phyloP scores from a whole-genome alignment of 2,888 invertebrate genomes.

The Cataglyphis altisquamis region DNA sequence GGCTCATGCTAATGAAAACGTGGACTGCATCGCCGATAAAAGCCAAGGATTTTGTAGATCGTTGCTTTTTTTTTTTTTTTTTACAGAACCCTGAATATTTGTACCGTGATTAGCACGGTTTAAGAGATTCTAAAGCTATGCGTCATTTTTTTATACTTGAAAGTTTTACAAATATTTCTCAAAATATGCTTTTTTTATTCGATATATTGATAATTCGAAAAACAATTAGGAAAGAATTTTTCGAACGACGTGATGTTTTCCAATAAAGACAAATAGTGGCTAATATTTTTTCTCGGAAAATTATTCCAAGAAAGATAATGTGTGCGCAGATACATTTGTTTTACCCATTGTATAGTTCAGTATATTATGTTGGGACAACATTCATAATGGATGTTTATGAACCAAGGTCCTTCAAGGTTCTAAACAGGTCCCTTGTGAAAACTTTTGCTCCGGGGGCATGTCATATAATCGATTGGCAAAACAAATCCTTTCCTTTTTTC shows the following conservation, averaged over 20 bases:
- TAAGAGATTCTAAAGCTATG: not conserved
- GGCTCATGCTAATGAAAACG: constrained; percentile 52
- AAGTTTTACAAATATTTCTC: not conserved
- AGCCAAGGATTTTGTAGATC: constrained; percentile 18
- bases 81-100: constrained; percentile 8
- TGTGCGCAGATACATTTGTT: not conserved
- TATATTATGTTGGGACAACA: not conserved
- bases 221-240: not conserved
- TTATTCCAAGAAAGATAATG: not conserved
- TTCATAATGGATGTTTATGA: not conserved
- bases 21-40: not conserved
- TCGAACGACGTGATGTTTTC: not conserved
- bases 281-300: not conserved
- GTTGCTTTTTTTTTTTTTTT: not conserved
- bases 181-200: not conserved
- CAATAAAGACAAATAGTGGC: not conserved
- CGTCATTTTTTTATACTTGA: not conserved
- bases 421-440: not conserved
- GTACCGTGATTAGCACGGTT: not conserved
- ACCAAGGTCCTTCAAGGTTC: not conserved
- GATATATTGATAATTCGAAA: too few relatives aligned
- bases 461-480: not conserved
- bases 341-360: not conserved
- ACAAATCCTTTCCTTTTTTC: not conserved
- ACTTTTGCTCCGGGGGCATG: not conserved